phyloP scores from a whole-genome alignment of 2,113 vertebrate genomes.

The Nettapus auritus region DNA sequence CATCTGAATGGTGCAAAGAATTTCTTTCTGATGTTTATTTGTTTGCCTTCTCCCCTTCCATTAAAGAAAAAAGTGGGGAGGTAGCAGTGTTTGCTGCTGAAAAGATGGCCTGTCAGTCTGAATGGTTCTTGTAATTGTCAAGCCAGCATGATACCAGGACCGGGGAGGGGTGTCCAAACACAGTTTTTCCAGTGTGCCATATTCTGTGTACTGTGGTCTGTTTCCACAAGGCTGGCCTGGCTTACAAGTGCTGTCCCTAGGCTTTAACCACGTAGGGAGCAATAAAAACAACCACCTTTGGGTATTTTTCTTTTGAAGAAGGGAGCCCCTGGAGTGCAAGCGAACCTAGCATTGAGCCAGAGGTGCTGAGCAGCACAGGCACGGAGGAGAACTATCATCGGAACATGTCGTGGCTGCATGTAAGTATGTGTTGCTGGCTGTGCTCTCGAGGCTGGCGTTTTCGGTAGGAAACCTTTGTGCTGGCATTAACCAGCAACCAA shows the following conservation, averaged over 20 bases:
- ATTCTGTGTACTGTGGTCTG: constrained; percentile 45
- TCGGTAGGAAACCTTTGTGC: background rate
- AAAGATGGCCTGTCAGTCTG: background rate
- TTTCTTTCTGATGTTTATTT: constrained; percentile 41
- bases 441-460: background rate
- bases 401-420: constrained; percentile 98
- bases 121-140: constrained; percentile 70
- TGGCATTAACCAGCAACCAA: background rate
- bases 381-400: constrained; percentile 94
- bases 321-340: constrained; percentile 97
- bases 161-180: constrained; percentile 37
- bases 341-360: constrained; percentile 97
- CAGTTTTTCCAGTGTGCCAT: constrained; percentile 18
- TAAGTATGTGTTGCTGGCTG: constrained; percentile 72
- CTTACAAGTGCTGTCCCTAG: constrained; percentile 71
- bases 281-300: constrained; percentile 65
- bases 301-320: constrained; percentile 86
- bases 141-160: constrained; percentile 40
- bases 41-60: constrained; percentile 52
- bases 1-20: constrained; percentile 68
- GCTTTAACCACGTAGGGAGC: constrained; percentile 65
- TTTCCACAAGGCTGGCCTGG: constrained; percentile 73
- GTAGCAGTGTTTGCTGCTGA: constrained; percentile 24
- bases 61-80: background rate
- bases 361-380: constrained; percentile 87